Conservation (phyloP, 2,113 vertebrate species). For the Tyto alba region DNA sequence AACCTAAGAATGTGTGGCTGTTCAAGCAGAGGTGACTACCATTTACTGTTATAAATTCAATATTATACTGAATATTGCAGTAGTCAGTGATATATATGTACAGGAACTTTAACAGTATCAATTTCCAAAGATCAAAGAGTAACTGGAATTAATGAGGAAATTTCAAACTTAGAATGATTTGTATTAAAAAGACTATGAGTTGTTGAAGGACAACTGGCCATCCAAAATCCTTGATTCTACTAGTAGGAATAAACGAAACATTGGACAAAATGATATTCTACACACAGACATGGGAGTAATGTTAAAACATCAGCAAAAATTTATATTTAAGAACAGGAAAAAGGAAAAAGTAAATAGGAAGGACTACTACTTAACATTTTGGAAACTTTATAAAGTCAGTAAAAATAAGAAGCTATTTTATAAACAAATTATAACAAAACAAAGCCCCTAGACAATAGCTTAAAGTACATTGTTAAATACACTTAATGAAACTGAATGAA, state of each 20-base stretch:
- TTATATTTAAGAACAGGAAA: not conserved
- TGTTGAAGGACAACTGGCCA: not conserved
- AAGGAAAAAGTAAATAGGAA: not conserved
- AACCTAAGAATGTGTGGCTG: not conserved
- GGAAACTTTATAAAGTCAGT: not conserved
- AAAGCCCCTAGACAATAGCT: not conserved
- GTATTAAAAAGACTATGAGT: not conserved
- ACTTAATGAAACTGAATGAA: not conserved
- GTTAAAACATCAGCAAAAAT: not conserved
- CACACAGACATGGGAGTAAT: not conserved
- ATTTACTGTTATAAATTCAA: not conserved
- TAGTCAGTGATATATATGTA: not conserved
- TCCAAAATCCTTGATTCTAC: not conserved
- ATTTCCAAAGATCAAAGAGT: not conserved
- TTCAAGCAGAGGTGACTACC: not conserved
- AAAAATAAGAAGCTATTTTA: not conserved
- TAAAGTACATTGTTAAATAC: not conserved
- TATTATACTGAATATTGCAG: not conserved
- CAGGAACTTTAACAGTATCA: not conserved
- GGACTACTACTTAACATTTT: not conserved
- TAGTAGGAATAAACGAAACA: not conserved
- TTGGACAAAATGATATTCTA: not conserved
- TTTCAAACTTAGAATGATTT: not conserved
- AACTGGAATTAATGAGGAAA: not conserved
- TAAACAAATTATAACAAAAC: not conserved